phyloP scores from a whole-genome alignment of 2,888 invertebrate species.

The Dynastes hyllus region DNA sequence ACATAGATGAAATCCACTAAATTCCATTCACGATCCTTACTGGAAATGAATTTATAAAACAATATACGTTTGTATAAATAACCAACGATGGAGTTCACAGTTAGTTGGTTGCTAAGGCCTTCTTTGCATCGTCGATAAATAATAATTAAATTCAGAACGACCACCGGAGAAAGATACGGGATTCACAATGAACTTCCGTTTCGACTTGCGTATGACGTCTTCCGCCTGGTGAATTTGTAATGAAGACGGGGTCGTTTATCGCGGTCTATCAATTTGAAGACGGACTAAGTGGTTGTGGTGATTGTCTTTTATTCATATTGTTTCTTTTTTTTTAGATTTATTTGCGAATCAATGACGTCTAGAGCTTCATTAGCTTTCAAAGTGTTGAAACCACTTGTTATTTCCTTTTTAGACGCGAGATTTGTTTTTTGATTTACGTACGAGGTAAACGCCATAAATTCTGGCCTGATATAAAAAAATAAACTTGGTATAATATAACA shows the following conservation, averaged over 20 bases:
- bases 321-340: neutral
- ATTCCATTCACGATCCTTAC: neutral
- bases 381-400: too few relatives aligned
- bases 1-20: neutral
- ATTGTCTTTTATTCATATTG: neutral
- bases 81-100: neutral
- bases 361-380: too few relatives aligned
- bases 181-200: conserved; percentile 13
- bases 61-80: neutral
- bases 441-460: too few relatives aligned
- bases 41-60: conserved; percentile 8
- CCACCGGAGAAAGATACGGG: neutral
- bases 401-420: too few relatives aligned
- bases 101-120: conserved; percentile 2
- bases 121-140: neutral
- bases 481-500: too few relatives aligned
- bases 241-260: neutral
- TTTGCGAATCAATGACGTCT: neutral
- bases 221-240: neutral
- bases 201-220: neutral
- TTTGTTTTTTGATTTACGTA: too few relatives aligned
- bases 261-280: neutral
- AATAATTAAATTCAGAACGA: conserved; percentile 13
- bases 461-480: too few relatives aligned
- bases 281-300: neutral